A percentile compares a stretch with the other conserved stretches of the same genome.
phyloP scores from a whole-genome alignment of 1,140 invertebrate species.

The Drosophila kanapiae region DNA sequence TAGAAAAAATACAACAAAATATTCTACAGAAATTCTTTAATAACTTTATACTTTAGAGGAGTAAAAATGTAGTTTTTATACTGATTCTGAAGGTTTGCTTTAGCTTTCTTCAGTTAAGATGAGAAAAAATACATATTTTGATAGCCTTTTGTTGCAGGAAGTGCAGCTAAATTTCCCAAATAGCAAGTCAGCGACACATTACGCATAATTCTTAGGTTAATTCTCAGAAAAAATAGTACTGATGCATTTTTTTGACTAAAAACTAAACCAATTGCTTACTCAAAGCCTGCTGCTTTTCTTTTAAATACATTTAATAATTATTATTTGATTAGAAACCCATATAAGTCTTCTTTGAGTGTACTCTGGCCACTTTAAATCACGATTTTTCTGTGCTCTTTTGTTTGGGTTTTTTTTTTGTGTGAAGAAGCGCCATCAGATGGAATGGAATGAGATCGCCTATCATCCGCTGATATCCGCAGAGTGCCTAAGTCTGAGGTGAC shows the following conservation, averaged over 20 bases:
- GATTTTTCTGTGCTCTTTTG: background rate
- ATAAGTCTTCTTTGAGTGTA: slow-evolving; percentile 1
- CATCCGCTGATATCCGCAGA: slow-evolving; percentile 38
- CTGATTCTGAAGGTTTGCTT: background rate
- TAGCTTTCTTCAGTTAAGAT: background rate
- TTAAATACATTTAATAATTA: background rate
- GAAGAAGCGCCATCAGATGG: slow-evolving; percentile 17
- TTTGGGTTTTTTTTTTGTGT: background rate
- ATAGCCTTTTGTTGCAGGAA: background rate
- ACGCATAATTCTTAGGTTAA: too few species aligned
- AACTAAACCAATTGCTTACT: too few species aligned
- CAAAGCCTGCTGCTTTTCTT: too few species aligned
- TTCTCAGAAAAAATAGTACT: too few species aligned
- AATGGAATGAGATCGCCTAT: slow-evolving; percentile 27
- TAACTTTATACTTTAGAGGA: background rate
- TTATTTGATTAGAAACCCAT: too few species aligned
- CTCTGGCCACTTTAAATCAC: background rate
- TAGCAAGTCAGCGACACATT: background rate
- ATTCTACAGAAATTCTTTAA: too few species aligned
- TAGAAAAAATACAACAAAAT: background rate
- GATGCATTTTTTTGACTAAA: too few species aligned
- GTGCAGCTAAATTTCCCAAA: background rate
- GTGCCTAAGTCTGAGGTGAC: slow-evolving; percentile 78
- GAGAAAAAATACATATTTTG: background rate
- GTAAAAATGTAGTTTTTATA: background rate